These are phyloP conservation scores for Telmatherina bonti DNA, from an alignment of 2,797 vertebrate genomes.

Conservation along the genomic window DNA sequence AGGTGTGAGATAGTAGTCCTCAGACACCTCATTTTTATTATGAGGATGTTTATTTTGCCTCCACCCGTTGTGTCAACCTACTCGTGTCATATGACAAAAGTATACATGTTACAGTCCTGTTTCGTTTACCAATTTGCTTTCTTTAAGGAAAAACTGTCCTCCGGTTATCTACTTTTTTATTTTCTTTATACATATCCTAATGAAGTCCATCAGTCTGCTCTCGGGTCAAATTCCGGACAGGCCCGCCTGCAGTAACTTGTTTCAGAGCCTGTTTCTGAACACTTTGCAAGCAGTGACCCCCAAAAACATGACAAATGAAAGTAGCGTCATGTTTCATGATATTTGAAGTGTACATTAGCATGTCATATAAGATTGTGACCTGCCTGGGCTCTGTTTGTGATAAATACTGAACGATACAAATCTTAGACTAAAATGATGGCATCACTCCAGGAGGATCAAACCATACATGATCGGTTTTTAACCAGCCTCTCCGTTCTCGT, in stretches of 20 bases:
- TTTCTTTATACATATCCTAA: slow-evolving; percentile 1
- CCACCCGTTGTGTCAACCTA: not conserved
- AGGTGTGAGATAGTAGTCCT: not conserved
- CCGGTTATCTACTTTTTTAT: not conserved
- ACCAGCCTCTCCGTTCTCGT: slow-evolving; percentile 14
- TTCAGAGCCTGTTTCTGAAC: not conserved
- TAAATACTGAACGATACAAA: not conserved
- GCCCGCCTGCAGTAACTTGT: not conserved
- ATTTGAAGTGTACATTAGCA: not conserved
- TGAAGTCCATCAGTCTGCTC: not conserved
- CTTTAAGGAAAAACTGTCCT: not conserved
- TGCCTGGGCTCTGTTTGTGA: not conserved
- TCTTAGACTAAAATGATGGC: not conserved
- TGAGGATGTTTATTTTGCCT: not conserved
- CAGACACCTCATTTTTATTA: no score
- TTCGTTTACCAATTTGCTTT: not conserved
- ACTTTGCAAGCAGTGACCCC: not conserved
- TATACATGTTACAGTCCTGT: not conserved
- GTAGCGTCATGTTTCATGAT: not conserved
- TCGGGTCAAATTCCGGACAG: not conserved
- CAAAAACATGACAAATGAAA: not conserved
- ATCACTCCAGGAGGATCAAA: slow-evolving; percentile 7
- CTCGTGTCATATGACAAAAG: not conserved
- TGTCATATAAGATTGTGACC: not conserved
- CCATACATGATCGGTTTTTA: slow-evolving; percentile 15